Base-by-base conservation (phyloP, 2,797 vertebrate species). In the Podarcis lilfordi region DNA sequence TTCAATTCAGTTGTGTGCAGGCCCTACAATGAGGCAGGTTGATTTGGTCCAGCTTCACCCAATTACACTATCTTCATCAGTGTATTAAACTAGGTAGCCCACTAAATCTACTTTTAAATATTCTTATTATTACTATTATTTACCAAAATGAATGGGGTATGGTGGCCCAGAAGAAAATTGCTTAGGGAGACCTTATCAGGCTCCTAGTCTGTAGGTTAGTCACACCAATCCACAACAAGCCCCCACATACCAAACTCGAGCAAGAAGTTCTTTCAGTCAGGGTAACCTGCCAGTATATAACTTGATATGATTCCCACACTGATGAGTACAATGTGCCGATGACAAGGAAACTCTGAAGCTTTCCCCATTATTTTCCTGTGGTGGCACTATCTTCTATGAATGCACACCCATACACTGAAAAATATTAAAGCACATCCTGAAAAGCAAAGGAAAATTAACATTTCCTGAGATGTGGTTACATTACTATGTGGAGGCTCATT, bases 391-490 rank as follows among this genome's bases (percentile, higher is more conserved):
- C 8, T 75, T 9, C 19, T 19, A 32, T 74, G 10, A 74, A 71
- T 29, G 69, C 19, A 4, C 45, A 21, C 45, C 17, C n/a, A 32
- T 35, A 35, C 4, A 59, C 11, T 71, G 81, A n/a, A 82, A 21
- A 50, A 71, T 45, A 77, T 29, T 77, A 77, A 45, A 23, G 6
- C 37, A n/a, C 61, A n/a, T 45, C 9, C 19, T 68, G 37, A 64
- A 86, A 86, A 79, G 55, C 59, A 78, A 76, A 29, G 29, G n/a
- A 43, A 32, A 86, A n/a, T 86, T 68, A n/a, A 78, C 4, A 77
- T 77, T 77, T 76, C 37, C 72, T 27, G 35, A 66, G 13, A 66
- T 64, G 74, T 68, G 32, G 8, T n/a, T 64, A 68, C 40, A 35
- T 84, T 72, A 83, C 68, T 59, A 10, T 35, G 21, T 61, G 59